phyloP scores from a whole-genome alignment of 2,113 vertebrate genomes.

The Gallinago paraguaiae region DNA sequence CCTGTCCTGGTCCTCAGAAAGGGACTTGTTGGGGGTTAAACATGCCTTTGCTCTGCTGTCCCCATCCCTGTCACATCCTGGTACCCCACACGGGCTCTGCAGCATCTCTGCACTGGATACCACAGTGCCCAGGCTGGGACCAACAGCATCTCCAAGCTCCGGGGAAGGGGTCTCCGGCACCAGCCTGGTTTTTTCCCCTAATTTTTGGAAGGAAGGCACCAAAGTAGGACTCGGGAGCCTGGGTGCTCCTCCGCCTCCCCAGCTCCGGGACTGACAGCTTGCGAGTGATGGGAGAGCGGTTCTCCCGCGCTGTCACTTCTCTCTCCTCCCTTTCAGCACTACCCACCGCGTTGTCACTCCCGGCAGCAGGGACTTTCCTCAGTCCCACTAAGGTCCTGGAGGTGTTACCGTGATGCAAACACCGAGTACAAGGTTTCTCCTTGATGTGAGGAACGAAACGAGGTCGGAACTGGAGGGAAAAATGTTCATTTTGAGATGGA shows the following conservation, averaged over 20 bases:
- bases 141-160: neutral
- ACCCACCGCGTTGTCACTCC: slow-evolving; percentile 51
- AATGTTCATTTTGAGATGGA: slow-evolving; percentile 49
- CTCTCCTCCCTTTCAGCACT: slow-evolving; percentile 32
- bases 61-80: neutral
- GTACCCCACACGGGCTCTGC: accelerated
- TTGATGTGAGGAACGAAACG: slow-evolving; percentile 5
- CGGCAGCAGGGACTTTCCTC: slow-evolving; percentile 31
- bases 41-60: neutral
- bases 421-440: slow-evolving; percentile 20
- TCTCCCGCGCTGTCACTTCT: neutral
- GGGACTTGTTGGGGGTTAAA: accelerated
- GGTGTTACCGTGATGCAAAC: slow-evolving; percentile 45
- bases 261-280: slow-evolving; percentile 23
- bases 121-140: accelerated
- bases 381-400: slow-evolving; percentile 42
- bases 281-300: neutral
- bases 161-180: neutral
- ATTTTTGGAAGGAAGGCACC: neutral
- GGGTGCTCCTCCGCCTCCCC: neutral
- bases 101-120: accelerated
- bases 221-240: neutral
- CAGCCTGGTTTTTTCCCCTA: neutral
- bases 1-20: neutral
- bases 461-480: neutral